Evolutionary conservation across 1,140 invertebrate species (phyloP).

Genomic region (Lepidurus apus): DNA sequence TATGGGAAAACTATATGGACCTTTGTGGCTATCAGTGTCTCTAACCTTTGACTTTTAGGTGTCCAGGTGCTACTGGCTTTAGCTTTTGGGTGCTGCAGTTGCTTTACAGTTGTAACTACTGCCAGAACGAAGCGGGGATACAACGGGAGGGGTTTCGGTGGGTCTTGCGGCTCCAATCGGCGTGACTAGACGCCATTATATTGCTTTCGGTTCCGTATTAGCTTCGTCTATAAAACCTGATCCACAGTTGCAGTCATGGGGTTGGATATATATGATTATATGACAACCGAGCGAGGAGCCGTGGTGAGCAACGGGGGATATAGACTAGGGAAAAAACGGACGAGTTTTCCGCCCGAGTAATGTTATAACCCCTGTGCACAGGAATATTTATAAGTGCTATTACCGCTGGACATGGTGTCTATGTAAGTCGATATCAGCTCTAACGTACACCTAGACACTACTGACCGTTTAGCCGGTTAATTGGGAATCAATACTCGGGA

Average conservation of each 20-base stretch:
- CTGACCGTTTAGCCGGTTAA: not conserved
- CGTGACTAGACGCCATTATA: conserved; percentile 19
- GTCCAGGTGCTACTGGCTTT: not conserved
- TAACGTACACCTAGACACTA: not conserved
- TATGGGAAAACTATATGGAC: not conserved
- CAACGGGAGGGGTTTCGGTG: conserved; percentile 3
- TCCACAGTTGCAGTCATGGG: not conserved
- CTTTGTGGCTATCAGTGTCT: not conserved
- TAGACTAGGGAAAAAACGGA: not conserved
- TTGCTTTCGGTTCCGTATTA: conserved; percentile 11
- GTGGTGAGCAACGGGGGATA: not conserved
- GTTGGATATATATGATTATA: not conserved
- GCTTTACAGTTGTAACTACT: not conserved
- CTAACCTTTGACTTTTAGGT: conserved; percentile 9
- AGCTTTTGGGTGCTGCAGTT: not conserved
- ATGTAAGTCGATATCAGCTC: not conserved
- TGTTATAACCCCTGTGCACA: not conserved
- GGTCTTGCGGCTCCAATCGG: conserved; percentile 16
- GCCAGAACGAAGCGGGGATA: not conserved
- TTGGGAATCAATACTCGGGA: not conserved
- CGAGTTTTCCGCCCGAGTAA: not conserved
- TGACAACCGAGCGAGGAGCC: conserved; percentile 3
- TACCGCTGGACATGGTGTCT: not conserved
- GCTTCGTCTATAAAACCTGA: conserved; percentile 18
- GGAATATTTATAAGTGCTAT: not conserved